Evolutionary conservation across 2,113 vertebrate species (phyloP).

Genomic region (Indicator maculatus): DNA sequence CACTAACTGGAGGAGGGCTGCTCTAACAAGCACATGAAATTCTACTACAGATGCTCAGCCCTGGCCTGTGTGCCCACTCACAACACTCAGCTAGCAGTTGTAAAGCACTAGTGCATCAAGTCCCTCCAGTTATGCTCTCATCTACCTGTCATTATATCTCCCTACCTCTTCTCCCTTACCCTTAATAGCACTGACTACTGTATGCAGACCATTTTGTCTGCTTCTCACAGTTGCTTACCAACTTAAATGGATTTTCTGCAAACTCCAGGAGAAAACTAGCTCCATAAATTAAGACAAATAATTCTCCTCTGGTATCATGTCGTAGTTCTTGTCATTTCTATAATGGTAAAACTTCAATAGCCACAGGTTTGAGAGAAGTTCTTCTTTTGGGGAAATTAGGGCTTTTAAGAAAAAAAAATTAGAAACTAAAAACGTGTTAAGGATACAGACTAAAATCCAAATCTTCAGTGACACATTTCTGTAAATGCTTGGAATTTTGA

Average conservation of each 20-base stretch:
- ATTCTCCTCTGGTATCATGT: not conserved
- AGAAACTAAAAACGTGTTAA: not conserved
- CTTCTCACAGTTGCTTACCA: not conserved
- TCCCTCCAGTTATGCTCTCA: not conserved
- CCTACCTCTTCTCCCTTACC: not conserved
- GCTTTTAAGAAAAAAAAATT: not conserved
- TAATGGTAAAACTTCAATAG: not conserved
- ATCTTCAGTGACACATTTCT: not conserved
- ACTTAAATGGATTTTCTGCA: not conserved
- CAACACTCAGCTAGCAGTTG: fast-evolving
- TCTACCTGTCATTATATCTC: not conserved
- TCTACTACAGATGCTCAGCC: not conserved
- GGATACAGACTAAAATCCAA: not conserved
- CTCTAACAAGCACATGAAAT: not conserved
- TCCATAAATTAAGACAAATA: not conserved
- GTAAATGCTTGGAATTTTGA: not conserved
- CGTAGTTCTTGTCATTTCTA: not conserved
- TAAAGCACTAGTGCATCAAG: not conserved
- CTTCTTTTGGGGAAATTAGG: not conserved
- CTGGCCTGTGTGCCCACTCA: not conserved
- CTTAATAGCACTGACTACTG: not conserved
- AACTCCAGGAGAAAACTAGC: not conserved
- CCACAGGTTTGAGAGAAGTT: not conserved
- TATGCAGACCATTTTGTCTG: not conserved
- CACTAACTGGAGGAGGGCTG: not conserved